Evolutionary conservation across 1,140 invertebrate genomes (phyloP).

Genomic region (Halesus radiatus): DNA sequence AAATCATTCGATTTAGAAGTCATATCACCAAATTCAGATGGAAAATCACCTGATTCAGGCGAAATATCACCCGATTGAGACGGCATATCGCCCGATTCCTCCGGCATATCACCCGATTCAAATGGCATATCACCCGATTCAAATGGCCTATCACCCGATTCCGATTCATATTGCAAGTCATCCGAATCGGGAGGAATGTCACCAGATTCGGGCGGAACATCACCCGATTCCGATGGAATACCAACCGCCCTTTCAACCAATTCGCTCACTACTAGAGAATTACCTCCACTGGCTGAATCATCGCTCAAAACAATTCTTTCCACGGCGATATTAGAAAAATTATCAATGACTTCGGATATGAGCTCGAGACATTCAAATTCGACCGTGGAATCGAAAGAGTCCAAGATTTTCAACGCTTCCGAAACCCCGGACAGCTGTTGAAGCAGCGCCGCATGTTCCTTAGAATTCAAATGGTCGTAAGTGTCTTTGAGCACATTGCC

Average conservation of each 20-base stretch:
- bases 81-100: neutral
- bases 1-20: neutral
- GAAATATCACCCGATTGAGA: neutral
- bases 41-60: neutral
- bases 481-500: neutral
- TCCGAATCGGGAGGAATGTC: neutral
- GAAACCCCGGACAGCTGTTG: neutral
- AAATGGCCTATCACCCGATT: neutral
- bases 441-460: neutral
- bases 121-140: neutral
- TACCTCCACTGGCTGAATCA: neutral
- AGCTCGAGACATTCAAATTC: conserved; percentile 43
- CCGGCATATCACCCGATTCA: neutral
- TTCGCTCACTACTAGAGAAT: neutral
- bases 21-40: neutral
- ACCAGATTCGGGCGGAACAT: neutral
- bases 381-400: conserved; percentile 28
- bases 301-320: neutral
- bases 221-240: too few relatives aligned
- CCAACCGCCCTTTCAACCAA: too few relatives aligned
- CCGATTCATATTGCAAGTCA: neutral
- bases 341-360: conserved; percentile 29
- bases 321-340: conserved; percentile 4
- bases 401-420: conserved; percentile 9
- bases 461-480: neutral